A percentile compares a stretch with the other conserved stretches of the same genome.
phyloP scores from a whole-genome alignment of 2,113 vertebrate species.

The Ceyx cyanopectus region DNA sequence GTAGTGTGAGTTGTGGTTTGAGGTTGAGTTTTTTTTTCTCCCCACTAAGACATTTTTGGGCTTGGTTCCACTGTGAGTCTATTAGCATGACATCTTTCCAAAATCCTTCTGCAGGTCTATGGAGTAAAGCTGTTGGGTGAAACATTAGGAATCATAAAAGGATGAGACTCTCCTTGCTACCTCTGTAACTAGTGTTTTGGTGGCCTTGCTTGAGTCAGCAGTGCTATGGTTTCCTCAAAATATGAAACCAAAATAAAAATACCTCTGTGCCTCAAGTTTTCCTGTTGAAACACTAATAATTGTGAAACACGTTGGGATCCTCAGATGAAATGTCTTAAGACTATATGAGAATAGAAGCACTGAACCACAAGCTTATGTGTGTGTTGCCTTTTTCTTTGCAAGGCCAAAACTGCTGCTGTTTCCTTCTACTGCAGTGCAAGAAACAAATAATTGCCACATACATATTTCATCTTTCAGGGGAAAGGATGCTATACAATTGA shows the following conservation, averaged over 20 bases:
- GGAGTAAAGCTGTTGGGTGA: not conserved
- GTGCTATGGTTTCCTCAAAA: not conserved
- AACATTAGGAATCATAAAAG: not conserved
- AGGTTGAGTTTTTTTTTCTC: slow-evolving; percentile 25
- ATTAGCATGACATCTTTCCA: not conserved
- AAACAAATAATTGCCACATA: not conserved
- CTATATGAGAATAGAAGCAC: not conserved
- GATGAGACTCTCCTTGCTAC: not conserved
- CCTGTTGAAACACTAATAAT: not conserved
- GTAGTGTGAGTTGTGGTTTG: slow-evolving; percentile 43
- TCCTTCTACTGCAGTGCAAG: not conserved
- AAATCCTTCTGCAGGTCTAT: not conserved
- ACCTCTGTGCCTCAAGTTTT: not conserved
- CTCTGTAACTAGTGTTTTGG: not conserved
- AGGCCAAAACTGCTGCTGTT: not conserved
- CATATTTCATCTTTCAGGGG: not conserved
- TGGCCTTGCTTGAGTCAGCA: not conserved
- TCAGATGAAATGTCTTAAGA: not conserved
- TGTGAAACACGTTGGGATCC: not conserved
- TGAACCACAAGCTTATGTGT: not conserved
- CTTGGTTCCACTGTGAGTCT: not conserved
- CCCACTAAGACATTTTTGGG: slow-evolving; percentile 8
- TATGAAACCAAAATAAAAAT: not conserved
- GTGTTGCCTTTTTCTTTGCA: not conserved
- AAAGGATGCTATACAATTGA: not conserved